phyloP scores from a whole-genome alignment of 2,888 invertebrate genomes.

The Neoaliturus tenellus region DNA sequence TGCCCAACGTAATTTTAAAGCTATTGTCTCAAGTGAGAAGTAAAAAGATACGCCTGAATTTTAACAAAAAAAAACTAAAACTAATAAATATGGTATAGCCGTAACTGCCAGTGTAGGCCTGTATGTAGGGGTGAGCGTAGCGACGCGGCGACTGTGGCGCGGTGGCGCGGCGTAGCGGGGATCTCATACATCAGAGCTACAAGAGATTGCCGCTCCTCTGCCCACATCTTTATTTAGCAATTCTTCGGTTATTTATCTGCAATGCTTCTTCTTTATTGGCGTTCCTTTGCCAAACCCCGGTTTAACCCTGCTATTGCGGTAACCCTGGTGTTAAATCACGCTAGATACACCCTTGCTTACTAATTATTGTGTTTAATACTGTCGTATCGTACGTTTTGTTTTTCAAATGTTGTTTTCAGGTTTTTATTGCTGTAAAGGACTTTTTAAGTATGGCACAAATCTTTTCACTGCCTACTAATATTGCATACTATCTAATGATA shows the following conservation, averaged over 20 bases:
- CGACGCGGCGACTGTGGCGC: not conserved
- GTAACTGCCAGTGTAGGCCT: too few species aligned
- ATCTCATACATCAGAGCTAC: slow-evolving; percentile 12
- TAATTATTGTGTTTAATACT: slow-evolving; percentile 1
- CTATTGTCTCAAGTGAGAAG: too few species aligned
- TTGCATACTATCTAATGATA: too few species aligned
- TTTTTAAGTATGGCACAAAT: too few species aligned
- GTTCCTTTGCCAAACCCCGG: slow-evolving; percentile 34
- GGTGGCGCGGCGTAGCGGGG: slow-evolving; percentile 9
- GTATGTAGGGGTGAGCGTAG: not conserved
- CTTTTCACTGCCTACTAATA: too few species aligned
- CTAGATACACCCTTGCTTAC: not conserved
- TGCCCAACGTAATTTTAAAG: too few species aligned
- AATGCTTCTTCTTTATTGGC: slow-evolving; percentile 51
- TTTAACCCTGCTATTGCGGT: slow-evolving; percentile 34
- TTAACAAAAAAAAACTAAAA: too few species aligned
- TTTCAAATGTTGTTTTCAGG: too few species aligned
- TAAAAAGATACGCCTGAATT: too few species aligned
- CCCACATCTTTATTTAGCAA: slow-evolving; percentile 48
- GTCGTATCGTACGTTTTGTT: too few species aligned
- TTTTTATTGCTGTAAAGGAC: too few species aligned
- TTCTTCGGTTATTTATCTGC: slow-evolving; percentile 45
- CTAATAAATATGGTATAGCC: too few species aligned
- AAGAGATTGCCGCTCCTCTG: slow-evolving; percentile 9
- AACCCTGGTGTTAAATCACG: slow-evolving; percentile 41